Evolutionary conservation across 2,797 vertebrate species (phyloP).

Genomic region (Uromys caudimaculatus): DNA sequence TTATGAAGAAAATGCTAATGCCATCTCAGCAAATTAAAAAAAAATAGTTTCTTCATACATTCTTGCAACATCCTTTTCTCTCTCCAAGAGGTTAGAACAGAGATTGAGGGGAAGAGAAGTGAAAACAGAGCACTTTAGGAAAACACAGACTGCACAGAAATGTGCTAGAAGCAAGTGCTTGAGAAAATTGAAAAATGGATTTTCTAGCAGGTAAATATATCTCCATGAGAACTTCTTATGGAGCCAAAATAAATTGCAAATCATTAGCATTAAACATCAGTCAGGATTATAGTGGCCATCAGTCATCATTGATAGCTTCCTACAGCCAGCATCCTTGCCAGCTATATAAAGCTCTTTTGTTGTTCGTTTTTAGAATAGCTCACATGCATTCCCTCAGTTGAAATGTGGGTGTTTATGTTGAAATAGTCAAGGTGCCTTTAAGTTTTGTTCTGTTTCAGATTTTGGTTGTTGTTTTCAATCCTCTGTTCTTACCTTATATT

Average conservation of each 20-base stretch:
- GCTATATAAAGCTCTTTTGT: slow-evolving; percentile 64
- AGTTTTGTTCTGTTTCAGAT: not conserved
- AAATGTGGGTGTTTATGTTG: slow-evolving; percentile 57
- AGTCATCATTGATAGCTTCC: slow-evolving; percentile 77
- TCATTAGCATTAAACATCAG: slow-evolving; percentile 76
- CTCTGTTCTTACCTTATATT: slow-evolving; percentile 1
- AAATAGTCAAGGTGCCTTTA: slow-evolving; percentile 57
- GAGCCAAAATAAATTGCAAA: slow-evolving; percentile 74
- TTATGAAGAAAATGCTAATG: not conserved
- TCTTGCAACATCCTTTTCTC: not conserved
- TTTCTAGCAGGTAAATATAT: slow-evolving; percentile 78
- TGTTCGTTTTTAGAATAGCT: slow-evolving; percentile 65
- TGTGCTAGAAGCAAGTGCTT: slow-evolving; percentile 69
- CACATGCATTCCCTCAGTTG: slow-evolving; percentile 40
- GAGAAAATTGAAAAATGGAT: slow-evolving; percentile 69
- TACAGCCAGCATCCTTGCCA: slow-evolving; percentile 60
- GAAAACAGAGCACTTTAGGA: not conserved
- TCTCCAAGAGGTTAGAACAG: not conserved
- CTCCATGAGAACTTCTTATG: slow-evolving; percentile 70
- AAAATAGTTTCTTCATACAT: not conserved
- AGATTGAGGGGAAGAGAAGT: not conserved
- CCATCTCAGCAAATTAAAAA: not conserved
- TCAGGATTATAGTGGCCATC: slow-evolving; percentile 74
- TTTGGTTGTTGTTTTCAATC: slow-evolving; percentile 39
- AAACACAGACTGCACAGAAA: slow-evolving; percentile 75